A percentile compares a stretch with the other conserved stretches of the same genome.
Evolutionary conservation across 1,140 invertebrate species (phyloP).

Genomic region (Aphis gossypii): DNA sequence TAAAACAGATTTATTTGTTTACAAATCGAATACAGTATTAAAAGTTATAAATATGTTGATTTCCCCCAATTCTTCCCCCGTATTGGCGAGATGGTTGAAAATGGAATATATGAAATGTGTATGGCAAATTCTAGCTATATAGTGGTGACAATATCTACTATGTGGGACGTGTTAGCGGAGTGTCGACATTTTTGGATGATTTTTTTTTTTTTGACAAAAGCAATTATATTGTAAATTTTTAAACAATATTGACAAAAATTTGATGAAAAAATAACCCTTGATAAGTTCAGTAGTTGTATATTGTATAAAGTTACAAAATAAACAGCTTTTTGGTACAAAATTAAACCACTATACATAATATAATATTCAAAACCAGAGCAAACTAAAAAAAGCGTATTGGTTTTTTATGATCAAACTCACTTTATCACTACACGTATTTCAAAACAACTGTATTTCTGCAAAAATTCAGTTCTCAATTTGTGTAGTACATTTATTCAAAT

Average conservation of each 20-base stretch:
- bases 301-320: neutral
- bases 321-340: neutral
- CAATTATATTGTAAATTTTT: neutral
- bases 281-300: neutral
- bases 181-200: too few relatives aligned
- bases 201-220: too few relatives aligned
- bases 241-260: neutral
- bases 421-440: neutral
- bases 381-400: neutral
- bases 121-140: too few relatives aligned
- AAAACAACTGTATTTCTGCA: neutral
- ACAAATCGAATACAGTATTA: too few relatives aligned
- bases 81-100: too few relatives aligned
- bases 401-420: neutral
- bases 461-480: neutral
- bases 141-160: too few relatives aligned
- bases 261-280: conserved; percentile 16
- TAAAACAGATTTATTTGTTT: too few relatives aligned
- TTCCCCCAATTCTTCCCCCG: too few relatives aligned
- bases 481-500: neutral
- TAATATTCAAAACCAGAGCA: neutral
- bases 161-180: too few relatives aligned
- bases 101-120: too few relatives aligned
- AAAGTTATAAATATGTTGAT: too few relatives aligned
- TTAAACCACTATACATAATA: neutral